Evolutionary conservation across 2,113 vertebrate species (phyloP).

Genomic region (Tetraodon nigroviridis): DNA sequence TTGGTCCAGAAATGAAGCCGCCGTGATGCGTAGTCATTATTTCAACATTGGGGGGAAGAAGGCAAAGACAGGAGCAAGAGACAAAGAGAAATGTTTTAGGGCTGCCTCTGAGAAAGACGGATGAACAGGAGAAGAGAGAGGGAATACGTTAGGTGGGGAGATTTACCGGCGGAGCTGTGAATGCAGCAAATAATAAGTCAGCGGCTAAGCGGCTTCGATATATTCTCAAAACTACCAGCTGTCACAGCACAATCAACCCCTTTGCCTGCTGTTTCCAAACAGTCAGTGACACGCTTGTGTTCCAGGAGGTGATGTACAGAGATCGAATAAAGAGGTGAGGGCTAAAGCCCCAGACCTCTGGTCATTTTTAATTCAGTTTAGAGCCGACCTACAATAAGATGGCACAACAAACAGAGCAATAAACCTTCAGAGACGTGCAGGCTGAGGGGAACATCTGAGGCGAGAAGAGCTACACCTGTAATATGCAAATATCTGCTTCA

Average conservation of each 20-base stretch:
- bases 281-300: too few species aligned
- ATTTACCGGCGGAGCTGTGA: constrained; percentile 55
- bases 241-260: constrained; percentile 21
- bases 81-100: constrained; percentile 16
- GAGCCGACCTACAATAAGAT: too few species aligned
- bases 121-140: constrained; percentile 26
- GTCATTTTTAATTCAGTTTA: too few species aligned
- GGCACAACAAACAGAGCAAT: too few species aligned
- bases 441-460: too few species aligned
- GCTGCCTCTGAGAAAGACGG: constrained; percentile 27
- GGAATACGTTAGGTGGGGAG: constrained; percentile 33
- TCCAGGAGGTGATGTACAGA: too few species aligned
- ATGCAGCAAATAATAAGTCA: constrained; percentile 55
- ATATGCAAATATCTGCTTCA: too few species aligned
- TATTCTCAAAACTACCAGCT: constrained; percentile 52
- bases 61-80: constrained; percentile 18
- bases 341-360: too few species aligned
- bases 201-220: constrained; percentile 40
- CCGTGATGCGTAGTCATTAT: constrained; percentile 23
- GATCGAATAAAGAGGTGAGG: too few species aligned
- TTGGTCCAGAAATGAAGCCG: constrained; percentile 24
- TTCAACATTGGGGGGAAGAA: constrained; percentile 10
- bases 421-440: too few species aligned
- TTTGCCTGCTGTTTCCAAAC: neutral
- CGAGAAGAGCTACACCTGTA: too few species aligned